Base-by-base conservation (phyloP, 2,113 vertebrate species). In the Leiothrix lutea region DNA sequence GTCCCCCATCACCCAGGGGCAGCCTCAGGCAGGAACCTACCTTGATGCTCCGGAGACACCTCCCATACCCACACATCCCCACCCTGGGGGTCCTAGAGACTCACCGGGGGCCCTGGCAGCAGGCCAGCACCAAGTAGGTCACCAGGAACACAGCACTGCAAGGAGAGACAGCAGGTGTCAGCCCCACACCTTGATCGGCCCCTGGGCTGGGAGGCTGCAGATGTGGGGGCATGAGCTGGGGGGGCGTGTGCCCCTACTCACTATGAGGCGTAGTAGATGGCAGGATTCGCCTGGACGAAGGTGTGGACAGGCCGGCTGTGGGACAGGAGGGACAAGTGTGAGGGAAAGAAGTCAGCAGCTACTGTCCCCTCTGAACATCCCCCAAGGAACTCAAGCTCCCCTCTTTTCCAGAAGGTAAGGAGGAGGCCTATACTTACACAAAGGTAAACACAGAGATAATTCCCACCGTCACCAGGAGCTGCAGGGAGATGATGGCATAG, bases 41-140 rank as follows among this genome's bases (percentile, higher is more conserved):
- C 83, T 35, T 15, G 23, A 66, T 50, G 35, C 23, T 48, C 19
- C 36, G 12, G 14, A 83, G 11, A 47, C 11, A 3, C 20, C 8
- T 6, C 11, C 16, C 44, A 58, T 7, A 74, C 7, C 33, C 28
- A 56, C 11, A 12, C 4, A 9, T 7, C 26, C 26, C 26, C n/a
- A 53, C 9, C 14, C 6, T 4, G 1, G 2, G 5, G 11, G 20
- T 50, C 48, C 79, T 45, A 62, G n/a, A 2, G 2, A 97, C 98
- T 99, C 96, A 99, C 99, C 99, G 98, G 35, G 98, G 98, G 25
- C 98, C 98, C 95, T 99, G 98, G 95, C 99, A 99, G 98, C 99
- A 99, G 66, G 94, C 95, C 72, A 99, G 98, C 83, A 98, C 97
- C 92, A 99, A 88, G 97, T 99, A 99, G 61, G 98, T 98, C 62